Percentiles rank a stretch among this genome's conserved stretches.
Evolutionary conservation across 1,140 invertebrate species (phyloP).

Genomic region (Phenacoccus solenopsis): DNA sequence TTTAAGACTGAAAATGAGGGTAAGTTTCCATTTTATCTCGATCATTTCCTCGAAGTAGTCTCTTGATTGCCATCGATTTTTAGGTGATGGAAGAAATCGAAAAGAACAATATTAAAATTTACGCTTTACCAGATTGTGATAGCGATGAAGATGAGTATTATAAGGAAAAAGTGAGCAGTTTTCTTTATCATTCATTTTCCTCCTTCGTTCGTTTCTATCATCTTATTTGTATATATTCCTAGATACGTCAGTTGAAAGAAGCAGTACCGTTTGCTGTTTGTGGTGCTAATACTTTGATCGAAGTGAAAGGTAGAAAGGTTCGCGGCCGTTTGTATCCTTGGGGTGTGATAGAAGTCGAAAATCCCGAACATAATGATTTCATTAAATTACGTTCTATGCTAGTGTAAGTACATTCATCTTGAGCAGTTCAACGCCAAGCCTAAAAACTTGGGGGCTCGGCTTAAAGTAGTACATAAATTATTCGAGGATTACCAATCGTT

Average conservation of each 20-base stretch:
- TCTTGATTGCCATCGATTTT: slow-evolving; percentile 21
- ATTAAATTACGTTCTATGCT: slow-evolving; percentile 95
- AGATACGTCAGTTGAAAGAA: slow-evolving; percentile 78
- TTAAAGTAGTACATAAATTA: too few species aligned
- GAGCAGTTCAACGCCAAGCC: too few species aligned
- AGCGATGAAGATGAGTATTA: slow-evolving; percentile 90
- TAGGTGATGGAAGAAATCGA: slow-evolving; percentile 70
- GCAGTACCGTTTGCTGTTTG: slow-evolving; percentile 98
- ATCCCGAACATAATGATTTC: slow-evolving; percentile 97
- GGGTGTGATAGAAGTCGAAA: slow-evolving; percentile 99
- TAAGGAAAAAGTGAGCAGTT: slow-evolving; percentile 58
- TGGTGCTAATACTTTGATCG: slow-evolving; percentile 83
- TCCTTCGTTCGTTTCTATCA: too few species aligned
- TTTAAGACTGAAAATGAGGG: slow-evolving; percentile 71
- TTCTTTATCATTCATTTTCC: too few species aligned
- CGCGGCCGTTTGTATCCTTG: slow-evolving; percentile 91
- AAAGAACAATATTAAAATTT: slow-evolving; percentile 76
- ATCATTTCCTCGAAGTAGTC: slow-evolving; percentile 5
- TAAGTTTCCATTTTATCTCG: slow-evolving; percentile 29
- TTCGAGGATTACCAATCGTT: too few species aligned
- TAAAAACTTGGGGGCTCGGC: too few species aligned
- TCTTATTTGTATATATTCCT: slow-evolving; percentile 10
- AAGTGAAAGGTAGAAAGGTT: slow-evolving; percentile 78
- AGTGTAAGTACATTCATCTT: slow-evolving; percentile 47
- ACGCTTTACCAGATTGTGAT: slow-evolving; percentile 91